phyloP scores from a whole-genome alignment of 2,888 invertebrate species.

The Bursaphelenchus okinawaensis region DNA sequence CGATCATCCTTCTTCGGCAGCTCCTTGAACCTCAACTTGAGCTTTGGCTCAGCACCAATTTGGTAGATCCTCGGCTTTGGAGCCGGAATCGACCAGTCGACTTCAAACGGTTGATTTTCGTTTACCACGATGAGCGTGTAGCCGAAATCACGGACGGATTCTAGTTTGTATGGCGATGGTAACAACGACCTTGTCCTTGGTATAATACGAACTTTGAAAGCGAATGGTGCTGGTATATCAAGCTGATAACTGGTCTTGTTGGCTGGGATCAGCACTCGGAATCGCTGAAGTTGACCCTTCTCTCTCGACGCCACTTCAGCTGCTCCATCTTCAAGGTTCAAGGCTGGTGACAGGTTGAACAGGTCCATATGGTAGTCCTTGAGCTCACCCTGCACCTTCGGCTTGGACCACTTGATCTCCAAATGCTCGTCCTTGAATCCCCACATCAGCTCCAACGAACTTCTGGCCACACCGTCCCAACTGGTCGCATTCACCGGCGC shows the following conservation, averaged over 20 bases:
- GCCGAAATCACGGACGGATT: conserved; percentile 16
- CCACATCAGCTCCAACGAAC: conserved; percentile 3
- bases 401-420: background rate
- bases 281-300: background rate
- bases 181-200: conserved; percentile 15
- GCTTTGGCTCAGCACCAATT: conserved; percentile 2
- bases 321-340: background rate
- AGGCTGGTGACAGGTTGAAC: background rate
- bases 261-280: background rate
- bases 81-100: conserved; percentile 18
- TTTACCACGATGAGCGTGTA: conserved; percentile 15
- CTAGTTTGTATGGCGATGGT: conserved; percentile 1
- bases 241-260: background rate
- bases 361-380: conserved; percentile 5
- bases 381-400: background rate
- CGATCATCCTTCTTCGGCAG: background rate
- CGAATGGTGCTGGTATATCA: conserved; percentile 15
- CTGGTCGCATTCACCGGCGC: conserved; percentile 17
- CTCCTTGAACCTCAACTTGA: conserved; percentile 6
- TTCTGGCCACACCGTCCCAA: conserved; percentile 14
- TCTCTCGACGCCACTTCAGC: too few relatives aligned
- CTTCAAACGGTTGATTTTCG: background rate
- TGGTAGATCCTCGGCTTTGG: conserved; percentile 13
- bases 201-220: conserved; percentile 20
- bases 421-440: background rate